Evolutionary conservation across 2,888 invertebrate species (phyloP).

Genomic region (Drosophila gaucha): DNA sequence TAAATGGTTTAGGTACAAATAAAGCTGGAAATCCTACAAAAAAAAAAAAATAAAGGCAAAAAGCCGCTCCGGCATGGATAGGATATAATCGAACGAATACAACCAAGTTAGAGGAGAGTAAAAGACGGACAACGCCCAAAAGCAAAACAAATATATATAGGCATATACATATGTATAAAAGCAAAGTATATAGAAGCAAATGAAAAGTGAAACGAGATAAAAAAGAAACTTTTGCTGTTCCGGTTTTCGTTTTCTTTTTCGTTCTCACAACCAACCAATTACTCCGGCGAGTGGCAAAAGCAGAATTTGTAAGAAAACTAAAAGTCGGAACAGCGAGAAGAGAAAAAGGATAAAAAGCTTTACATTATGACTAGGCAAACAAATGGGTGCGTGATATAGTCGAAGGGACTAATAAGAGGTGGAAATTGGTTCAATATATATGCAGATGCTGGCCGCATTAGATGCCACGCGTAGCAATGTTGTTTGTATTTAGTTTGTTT

Average conservation of each 20-base stretch:
- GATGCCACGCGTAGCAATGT: conserved; percentile 7
- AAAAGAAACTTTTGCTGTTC: neutral
- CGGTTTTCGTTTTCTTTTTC: neutral
- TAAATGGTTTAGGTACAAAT: neutral
- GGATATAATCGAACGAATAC: conserved; percentile 10
- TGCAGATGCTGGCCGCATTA: conserved; percentile 13
- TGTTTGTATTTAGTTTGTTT: neutral
- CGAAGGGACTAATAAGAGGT: conserved; percentile 5
- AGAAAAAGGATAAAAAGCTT: neutral
- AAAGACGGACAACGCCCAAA: conserved; percentile 18
- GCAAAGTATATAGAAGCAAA: neutral
- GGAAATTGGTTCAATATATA: conserved; percentile 5
- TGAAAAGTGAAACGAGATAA: neutral
- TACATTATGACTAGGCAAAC: conserved; percentile 6
- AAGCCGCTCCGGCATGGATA: conserved; percentile 17
- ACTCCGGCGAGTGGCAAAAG: too few relatives aligned
- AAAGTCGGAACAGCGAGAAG: neutral
- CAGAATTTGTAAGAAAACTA: neutral
- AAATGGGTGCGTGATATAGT: conserved; percentile 4
- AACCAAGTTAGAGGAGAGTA: conserved; percentile 6
- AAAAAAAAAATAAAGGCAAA: neutral
- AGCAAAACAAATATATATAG: neutral
- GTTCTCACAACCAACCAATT: neutral
- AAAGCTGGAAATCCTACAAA: neutral
- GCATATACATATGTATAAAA: neutral